Conservation (phyloP, 2,113 vertebrate genomes). For the Chiloscyllium plagiosum region DNA sequence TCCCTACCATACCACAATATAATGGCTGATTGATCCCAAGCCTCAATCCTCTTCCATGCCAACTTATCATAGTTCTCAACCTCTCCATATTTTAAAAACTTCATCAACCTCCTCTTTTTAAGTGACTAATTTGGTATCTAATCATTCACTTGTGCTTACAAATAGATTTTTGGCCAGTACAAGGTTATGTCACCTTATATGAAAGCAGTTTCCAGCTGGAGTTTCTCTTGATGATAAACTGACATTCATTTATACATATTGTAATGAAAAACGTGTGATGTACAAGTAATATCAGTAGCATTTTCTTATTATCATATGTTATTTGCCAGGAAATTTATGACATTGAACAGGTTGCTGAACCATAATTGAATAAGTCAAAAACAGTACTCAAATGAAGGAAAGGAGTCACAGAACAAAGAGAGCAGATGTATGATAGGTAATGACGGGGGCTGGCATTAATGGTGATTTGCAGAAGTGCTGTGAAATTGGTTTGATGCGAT, state of each 20-base stretch:
- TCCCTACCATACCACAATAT: too few relatives aligned
- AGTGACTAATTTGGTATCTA: background rate
- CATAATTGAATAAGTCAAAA: constrained; percentile 21
- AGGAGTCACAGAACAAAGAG: background rate
- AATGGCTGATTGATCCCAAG: too few relatives aligned
- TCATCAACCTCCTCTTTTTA: background rate
- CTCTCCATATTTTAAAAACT: too few relatives aligned
- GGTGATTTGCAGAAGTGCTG: background rate
- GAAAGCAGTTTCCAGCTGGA: constrained; percentile 12
- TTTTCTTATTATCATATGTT: background rate
- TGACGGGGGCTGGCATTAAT: background rate
- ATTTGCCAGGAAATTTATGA: constrained; percentile 5
- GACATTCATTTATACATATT: constrained; percentile 34
- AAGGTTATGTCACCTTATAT: constrained; percentile 11
- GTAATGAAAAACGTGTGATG: constrained; percentile 34
- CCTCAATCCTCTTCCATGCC: too few relatives aligned
- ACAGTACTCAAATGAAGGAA: background rate
- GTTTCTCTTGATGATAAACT: constrained; percentile 10
- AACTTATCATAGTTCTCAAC: too few relatives aligned
- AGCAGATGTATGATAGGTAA: constrained; percentile 13
- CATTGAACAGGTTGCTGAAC: constrained; percentile 17
- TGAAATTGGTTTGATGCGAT: constrained; percentile 31
- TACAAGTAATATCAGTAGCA: constrained; percentile 23
- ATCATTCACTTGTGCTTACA: background rate
- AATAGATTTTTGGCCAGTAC: background rate